Evolutionary conservation across 1,140 invertebrate species (phyloP), one percentile per base, ranked within the genome.

Genomic region (Nixonia krombeini): DNA sequence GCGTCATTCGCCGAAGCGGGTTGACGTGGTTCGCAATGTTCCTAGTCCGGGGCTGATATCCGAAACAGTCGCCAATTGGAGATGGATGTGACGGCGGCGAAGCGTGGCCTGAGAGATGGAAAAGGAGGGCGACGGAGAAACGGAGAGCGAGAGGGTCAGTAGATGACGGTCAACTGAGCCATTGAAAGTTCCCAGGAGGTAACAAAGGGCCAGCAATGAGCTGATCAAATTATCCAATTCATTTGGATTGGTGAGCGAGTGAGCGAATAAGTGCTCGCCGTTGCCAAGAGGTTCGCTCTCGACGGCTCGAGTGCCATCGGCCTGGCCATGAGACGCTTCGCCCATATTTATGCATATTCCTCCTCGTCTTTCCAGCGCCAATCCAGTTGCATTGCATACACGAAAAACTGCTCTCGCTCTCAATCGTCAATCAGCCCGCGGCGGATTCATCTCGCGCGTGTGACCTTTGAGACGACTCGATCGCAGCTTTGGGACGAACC

Each of bases 161-260:
- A 66, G 62, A 67, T 66, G 69, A 76, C 76, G 78, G 76, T 75
- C 76, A 78, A 81, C 75, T 70, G 76, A 70, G 72, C 81, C 79
- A 84, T 85, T 84, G 63, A 84, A 75, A 78, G 83, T 84, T 84
- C 83, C 82, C 83, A 85, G 83, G 83, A 84, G 81, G 78, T 78
- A 82, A 85, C 83, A 85, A 85, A 84, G 80, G 82, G 80, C 80
- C 81, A 80, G 79, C 81, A 85, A 84, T 80, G 80, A 85, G 81
- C 81, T 84, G 79, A 83, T 84, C 80, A 85, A 84, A 85, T 84
- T 84, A 84, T 84, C 80, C 81, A 85, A 85, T 85, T 85, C 82
- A 83, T 83, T 82, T 83, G 82, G 82, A 85, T 83, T 84, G 80
- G 75, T 82, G 73, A 80, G 80, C 73, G 72, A 79, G 72, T 69